phyloP scores from a whole-genome alignment of 2,888 invertebrate species.

The Thereva nobilitata region DNA sequence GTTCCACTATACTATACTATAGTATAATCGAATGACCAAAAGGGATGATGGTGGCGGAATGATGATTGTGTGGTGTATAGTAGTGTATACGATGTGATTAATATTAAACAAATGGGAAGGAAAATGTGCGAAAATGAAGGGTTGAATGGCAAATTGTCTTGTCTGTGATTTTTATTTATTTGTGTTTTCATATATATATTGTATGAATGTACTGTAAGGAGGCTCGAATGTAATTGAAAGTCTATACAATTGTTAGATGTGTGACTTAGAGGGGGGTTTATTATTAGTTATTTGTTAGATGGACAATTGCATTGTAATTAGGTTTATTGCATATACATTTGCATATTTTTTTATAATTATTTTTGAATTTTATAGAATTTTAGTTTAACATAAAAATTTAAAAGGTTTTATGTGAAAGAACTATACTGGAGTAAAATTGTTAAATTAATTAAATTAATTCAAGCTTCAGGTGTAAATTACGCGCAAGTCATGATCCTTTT shows the following conservation, averaged over 20 bases:
- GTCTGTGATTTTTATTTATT: conserved; percentile 43
- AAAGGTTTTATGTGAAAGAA: too few species aligned
- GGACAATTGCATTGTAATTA: background rate
- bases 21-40: conserved; percentile 35
- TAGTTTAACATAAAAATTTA: too few species aligned
- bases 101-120: conserved; percentile 42
- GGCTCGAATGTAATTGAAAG: conserved; percentile 10
- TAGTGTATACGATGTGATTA: conserved; percentile 42
- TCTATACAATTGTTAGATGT: conserved; percentile 1
- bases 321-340: too few species aligned
- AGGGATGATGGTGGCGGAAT: conserved; percentile 31
- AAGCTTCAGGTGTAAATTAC: too few species aligned
- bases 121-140: conserved; percentile 43
- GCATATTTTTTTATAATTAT: too few species aligned
- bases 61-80: conserved; percentile 28
- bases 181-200: conserved; percentile 35
- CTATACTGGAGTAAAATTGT: too few species aligned
- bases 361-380: too few species aligned
- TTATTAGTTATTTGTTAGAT: background rate
- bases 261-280: background rate
- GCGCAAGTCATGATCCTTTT: too few species aligned
- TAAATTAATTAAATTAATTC: too few species aligned
- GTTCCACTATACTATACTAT: conserved; percentile 36
- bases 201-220: background rate
- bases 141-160: conserved; percentile 43